Conservation (phyloP, 2,888 invertebrate species). For the Pardosa pseudoannulata region DNA sequence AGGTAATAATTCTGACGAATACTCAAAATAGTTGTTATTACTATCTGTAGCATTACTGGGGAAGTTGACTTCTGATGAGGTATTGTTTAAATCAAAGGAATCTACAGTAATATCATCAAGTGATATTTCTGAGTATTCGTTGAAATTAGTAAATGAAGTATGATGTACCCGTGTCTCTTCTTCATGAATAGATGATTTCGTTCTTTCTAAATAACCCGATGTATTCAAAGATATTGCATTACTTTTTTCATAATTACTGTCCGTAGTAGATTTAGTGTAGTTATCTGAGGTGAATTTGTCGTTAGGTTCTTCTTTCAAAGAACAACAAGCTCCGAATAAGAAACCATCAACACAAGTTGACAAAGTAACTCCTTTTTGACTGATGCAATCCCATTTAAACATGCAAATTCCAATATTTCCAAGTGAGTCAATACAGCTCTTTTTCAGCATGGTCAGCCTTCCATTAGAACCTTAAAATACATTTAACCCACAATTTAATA, state of each 20-base stretch:
- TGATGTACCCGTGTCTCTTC: not conserved
- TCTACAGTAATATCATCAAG: not conserved
- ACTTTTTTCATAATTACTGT: not conserved
- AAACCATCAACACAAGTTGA: conserved; percentile 96
- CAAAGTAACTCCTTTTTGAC: conserved; percentile 90
- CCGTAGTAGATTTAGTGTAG: not conserved
- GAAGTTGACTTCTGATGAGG: no score
- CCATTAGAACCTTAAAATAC: conserved; percentile 34
- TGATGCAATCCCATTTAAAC: conserved; percentile 97
- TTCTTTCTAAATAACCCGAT: not conserved
- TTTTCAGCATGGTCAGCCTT: conserved; percentile 77
- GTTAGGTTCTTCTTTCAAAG: conserved; percentile 17
- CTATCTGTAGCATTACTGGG: no score
- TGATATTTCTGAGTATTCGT: not conserved
- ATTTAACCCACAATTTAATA: no score
- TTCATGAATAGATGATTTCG: not conserved
- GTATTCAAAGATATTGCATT: not conserved
- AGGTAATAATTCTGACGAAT: no score
- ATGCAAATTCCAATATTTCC: conserved; percentile 90
- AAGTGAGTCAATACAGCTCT: conserved; percentile 79
- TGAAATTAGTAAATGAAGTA: not conserved
- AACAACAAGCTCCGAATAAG: conserved; percentile 95
- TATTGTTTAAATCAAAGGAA: not conserved
- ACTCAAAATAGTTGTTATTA: no score
- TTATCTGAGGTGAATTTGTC: not conserved